Percentiles rank a stretch among this genome's conserved stretches.
phyloP scores from a whole-genome alignment of 2,888 invertebrate genomes.

The Phytoseiulus persimilis region DNA sequence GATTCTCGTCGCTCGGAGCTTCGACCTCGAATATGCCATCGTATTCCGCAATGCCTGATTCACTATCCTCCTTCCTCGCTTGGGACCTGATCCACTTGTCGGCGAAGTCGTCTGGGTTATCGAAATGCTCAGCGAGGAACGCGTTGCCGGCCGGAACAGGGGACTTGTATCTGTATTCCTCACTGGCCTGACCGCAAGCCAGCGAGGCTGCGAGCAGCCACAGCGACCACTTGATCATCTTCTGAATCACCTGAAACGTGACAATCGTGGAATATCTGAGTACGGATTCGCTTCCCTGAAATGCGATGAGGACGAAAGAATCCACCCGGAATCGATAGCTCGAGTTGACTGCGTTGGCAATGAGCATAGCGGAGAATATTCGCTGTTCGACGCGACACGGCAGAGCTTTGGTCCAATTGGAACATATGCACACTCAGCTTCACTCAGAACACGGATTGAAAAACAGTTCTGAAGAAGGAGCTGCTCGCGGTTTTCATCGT shows the following conservation, averaged over 20 bases:
- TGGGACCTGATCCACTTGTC: conserved; percentile 52
- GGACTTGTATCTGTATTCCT: conserved; percentile 60
- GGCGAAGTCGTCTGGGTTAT: conserved; percentile 63
- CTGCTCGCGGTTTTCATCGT: too few relatives aligned
- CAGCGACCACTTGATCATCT: not conserved
- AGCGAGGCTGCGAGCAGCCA: not conserved
- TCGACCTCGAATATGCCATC: conserved; percentile 60
- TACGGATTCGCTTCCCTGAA: not conserved
- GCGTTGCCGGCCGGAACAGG: conserved; percentile 61
- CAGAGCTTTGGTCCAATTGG: too few relatives aligned
- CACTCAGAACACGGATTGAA: too few relatives aligned
- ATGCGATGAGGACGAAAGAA: too few relatives aligned
- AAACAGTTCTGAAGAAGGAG: too few relatives aligned
- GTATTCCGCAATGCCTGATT: conserved; percentile 43
- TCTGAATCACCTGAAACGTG: not conserved
- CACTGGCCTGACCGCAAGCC: conserved; percentile 44
- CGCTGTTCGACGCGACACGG: too few relatives aligned
- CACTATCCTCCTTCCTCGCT: conserved; percentile 44
- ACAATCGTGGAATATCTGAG: not conserved
- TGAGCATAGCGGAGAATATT: too few relatives aligned
- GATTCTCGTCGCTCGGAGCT: conserved; percentile 67
- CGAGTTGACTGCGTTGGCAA: too few relatives aligned
- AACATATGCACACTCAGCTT: too few relatives aligned
- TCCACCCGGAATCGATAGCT: too few relatives aligned
- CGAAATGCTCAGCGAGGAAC: conserved; percentile 77